phyloP scores from a whole-genome alignment of 2,888 invertebrate species.

The Cheilosia urbana region DNA sequence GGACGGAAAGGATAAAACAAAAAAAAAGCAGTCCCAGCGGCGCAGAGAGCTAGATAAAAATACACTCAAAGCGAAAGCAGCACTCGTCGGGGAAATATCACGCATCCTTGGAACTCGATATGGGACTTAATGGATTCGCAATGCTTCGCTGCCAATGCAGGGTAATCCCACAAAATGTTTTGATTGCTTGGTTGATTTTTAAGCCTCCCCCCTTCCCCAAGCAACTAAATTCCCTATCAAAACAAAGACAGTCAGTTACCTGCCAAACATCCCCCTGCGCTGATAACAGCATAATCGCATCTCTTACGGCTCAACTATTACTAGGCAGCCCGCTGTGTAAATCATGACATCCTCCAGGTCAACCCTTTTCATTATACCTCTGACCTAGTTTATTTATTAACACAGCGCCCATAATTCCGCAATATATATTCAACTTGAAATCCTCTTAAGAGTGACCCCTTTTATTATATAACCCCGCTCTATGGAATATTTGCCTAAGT shows the following conservation, averaged over 20 bases:
- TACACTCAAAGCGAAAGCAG: background rate
- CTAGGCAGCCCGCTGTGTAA: background rate
- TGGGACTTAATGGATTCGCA: constrained; percentile 24
- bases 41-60: background rate
- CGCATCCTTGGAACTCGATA: constrained; percentile 20
- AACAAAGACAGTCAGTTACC: no score
- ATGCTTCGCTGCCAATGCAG: background rate
- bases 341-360: background rate
- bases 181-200: constrained; percentile 5
- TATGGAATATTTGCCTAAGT: background rate
- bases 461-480: background rate
- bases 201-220: no score
- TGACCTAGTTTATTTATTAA: constrained; percentile 1
- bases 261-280: no score
- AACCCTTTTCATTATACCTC: background rate
- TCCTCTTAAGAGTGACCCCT: background rate
- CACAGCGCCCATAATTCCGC: background rate
- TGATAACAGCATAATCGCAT: no score
- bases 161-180: background rate
- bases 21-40: background rate
- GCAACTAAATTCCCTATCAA: no score
- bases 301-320: no score
- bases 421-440: constrained; percentile 6
- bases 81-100: background rate
- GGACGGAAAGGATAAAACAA: background rate